Percentiles rank a stretch among this genome's conserved stretches.
Conservation (phyloP, 2,888 invertebrate species). For the Meghimatium bilineatum region DNA sequence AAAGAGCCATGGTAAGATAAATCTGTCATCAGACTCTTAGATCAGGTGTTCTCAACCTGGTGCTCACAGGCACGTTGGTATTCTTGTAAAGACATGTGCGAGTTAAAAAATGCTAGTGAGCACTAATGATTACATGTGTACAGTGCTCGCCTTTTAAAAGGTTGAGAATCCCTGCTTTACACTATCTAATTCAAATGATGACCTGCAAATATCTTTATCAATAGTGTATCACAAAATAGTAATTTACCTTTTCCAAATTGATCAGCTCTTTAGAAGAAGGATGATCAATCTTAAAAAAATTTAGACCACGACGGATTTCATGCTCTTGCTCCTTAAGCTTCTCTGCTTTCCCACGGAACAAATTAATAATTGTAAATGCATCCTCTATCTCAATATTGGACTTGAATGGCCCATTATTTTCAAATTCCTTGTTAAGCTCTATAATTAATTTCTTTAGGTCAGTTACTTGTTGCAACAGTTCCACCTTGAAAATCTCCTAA, state of each 20-base stretch:
- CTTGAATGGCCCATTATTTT: conserved; percentile 80
- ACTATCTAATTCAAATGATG: too few relatives aligned
- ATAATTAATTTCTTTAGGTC: conserved; percentile 84
- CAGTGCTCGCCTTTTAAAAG: too few relatives aligned
- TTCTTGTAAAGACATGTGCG: too few relatives aligned
- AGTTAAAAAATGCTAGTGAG: too few relatives aligned
- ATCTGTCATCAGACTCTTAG: too few relatives aligned
- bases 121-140: too few relatives aligned
- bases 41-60: too few relatives aligned
- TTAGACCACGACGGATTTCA: conserved; percentile 82
- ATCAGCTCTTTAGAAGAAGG: conserved; percentile 79
- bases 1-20: too few relatives aligned
- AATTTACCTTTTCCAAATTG: conserved; percentile 74
- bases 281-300: conserved; percentile 87
- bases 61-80: too few relatives aligned
- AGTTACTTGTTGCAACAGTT: conserved; percentile 84
- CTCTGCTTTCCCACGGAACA: conserved; percentile 68
- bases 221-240: background rate
- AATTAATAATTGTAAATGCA: conserved; percentile 72
- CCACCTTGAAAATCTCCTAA: conserved; percentile 80
- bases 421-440: conserved; percentile 84
- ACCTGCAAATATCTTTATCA: background rate
- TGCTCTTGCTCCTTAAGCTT: conserved; percentile 83
- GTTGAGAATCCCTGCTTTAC: too few relatives aligned
- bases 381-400: conserved; percentile 66